Evolutionary conservation across 2,113 vertebrate species (phyloP).

Genomic region (Ploceus nigricollis): DNA sequence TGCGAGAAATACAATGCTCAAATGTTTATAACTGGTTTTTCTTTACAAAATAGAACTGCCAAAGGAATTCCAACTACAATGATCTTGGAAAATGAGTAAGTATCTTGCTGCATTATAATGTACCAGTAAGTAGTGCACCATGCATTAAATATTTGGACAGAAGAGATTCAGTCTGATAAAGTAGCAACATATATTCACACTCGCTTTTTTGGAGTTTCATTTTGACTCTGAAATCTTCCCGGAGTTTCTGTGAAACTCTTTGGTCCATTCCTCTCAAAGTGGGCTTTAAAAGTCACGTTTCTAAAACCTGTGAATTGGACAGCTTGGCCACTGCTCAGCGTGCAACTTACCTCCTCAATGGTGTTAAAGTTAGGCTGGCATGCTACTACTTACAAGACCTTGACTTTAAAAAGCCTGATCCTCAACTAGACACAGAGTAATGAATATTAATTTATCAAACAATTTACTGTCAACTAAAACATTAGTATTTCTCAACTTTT

Average conservation of each 20-base stretch:
- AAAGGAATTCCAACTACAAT: conserved; percentile 57
- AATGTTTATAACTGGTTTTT: conserved; percentile 73
- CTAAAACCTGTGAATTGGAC: conserved; percentile 47
- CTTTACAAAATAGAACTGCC: conserved; percentile 67
- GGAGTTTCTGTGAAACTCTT: conserved; percentile 82
- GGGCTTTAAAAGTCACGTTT: conserved; percentile 41
- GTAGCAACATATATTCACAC: conserved; percentile 55
- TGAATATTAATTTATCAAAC: conserved; percentile 49
- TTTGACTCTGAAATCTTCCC: conserved; percentile 72
- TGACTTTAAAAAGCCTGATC: conserved; percentile 16
- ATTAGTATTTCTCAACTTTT: conserved; percentile 60
- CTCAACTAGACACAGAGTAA: conserved; percentile 34
- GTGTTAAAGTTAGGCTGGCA: conserved; percentile 51
- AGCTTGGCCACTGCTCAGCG: conserved; percentile 20
- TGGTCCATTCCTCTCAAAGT: conserved; percentile 83
- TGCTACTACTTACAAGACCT: conserved; percentile 57
- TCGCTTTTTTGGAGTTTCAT: conserved; percentile 58
- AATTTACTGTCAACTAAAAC: conserved; percentile 66
- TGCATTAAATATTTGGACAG: conserved; percentile 66
- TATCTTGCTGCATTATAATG: conserved; percentile 56
- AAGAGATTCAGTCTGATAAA: conserved; percentile 57
- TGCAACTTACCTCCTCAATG: conserved; percentile 48
- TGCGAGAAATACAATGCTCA: conserved; percentile 81
- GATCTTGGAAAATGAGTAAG: conserved; percentile 57
- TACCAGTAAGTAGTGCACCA: conserved; percentile 66